A percentile compares a stretch with the other conserved stretches of the same genome.
Conservation (phyloP, 35 echinoderm and acorn worm species). For the Lytechinus variegatus region DNA sequence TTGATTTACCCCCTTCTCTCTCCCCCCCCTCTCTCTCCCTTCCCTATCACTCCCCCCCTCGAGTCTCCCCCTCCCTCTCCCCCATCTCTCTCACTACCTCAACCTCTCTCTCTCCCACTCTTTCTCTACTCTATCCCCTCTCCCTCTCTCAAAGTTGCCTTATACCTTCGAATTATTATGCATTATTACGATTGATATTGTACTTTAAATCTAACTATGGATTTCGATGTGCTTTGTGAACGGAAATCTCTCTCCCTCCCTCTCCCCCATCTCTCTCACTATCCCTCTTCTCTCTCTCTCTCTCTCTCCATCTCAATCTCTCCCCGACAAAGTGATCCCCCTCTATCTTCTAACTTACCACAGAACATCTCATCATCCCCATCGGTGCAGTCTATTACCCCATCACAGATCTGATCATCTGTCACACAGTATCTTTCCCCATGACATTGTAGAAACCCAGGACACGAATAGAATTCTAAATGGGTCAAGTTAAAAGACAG, state of each 20-base stretch:
- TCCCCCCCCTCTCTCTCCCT: neutral
- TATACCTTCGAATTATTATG: too few species aligned
- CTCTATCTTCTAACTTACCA: conserved; percentile 55
- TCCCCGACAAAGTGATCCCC: too few species aligned
- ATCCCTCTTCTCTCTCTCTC: neutral
- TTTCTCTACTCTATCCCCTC: neutral
- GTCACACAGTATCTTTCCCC: conserved; percentile 45
- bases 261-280: neutral
- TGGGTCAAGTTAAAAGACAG: neutral
- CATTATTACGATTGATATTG: too few species aligned
- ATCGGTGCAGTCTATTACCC: conserved; percentile 54
- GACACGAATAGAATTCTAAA: conserved; percentile 59
- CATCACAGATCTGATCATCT: conserved; percentile 62
- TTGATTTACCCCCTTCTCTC: neutral
- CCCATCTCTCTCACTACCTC: neutral
- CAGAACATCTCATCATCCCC: conserved; percentile 80
- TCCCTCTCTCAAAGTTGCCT: too few species aligned
- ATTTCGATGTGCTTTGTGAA: too few species aligned
- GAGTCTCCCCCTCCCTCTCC: neutral
- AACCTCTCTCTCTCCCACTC: neutral
- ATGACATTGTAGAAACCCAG: conserved; percentile 61
- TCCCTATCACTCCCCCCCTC: too few species aligned
- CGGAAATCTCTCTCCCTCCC: too few species aligned
- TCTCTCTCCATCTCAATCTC: neutral
- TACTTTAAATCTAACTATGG: too few species aligned